phyloP scores from a whole-genome alignment of 2,888 invertebrate genomes.

The Napeogenes inachia region DNA sequence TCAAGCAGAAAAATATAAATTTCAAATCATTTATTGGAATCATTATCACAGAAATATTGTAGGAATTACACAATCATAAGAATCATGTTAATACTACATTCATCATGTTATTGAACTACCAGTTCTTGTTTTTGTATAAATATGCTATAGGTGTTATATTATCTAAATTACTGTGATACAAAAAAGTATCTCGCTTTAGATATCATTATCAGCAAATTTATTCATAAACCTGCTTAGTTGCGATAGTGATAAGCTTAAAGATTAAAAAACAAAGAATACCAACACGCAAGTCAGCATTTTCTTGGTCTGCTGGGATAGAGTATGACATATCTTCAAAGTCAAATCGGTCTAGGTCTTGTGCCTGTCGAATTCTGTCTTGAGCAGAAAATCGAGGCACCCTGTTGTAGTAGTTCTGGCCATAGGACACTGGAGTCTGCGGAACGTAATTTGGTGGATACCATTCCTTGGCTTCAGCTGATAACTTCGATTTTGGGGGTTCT shows the following conservation, averaged over 20 bases:
- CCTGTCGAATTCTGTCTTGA: slow-evolving; percentile 69
- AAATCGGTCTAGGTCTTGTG: slow-evolving; percentile 64
- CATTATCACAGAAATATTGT: too few species aligned
- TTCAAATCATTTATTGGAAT: too few species aligned
- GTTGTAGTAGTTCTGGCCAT: slow-evolving; percentile 50
- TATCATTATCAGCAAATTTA: neutral
- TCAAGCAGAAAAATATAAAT: too few species aligned
- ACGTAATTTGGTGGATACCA: slow-evolving; percentile 78
- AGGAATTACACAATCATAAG: too few species aligned
- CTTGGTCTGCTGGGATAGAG: slow-evolving; percentile 59
- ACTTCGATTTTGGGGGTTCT: slow-evolving; percentile 62
- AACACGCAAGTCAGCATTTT: slow-evolving; percentile 65
- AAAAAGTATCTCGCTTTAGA: neutral
- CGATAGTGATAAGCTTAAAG: slow-evolving; percentile 2
- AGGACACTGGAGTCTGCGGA: slow-evolving; percentile 51
- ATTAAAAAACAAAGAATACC: slow-evolving; percentile 7
- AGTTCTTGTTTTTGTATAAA: too few species aligned
- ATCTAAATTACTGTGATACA: neutral
- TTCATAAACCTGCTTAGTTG: too few species aligned
- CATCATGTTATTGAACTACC: too few species aligned
- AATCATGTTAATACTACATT: too few species aligned
- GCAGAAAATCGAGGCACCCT: slow-evolving; percentile 63
- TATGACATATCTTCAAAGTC: slow-evolving; percentile 66
- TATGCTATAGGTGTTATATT: too few species aligned
- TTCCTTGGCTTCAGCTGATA: slow-evolving; percentile 79